Evolutionary conservation across 1,140 invertebrate species (phyloP), one percentile per base, ranked within the genome.

Genomic region (Lepidurus packardi): DNA sequence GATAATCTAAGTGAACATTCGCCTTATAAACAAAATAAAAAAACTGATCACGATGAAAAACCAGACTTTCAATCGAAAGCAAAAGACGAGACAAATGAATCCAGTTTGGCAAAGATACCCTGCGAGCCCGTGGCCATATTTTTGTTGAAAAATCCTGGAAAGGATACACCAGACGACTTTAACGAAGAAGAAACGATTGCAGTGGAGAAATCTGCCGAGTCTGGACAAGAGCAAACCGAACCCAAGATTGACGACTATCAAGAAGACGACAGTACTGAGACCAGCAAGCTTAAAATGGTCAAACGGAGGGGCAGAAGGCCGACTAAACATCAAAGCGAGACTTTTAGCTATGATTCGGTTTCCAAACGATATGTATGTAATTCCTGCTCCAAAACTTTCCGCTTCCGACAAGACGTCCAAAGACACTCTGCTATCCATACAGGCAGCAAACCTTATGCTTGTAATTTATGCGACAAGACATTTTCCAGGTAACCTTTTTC

Each of bases 371-470:
- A 74, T 44, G 73, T 43, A 1, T 78, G 78, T 34, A 78, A 73
- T 44, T 42, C 74, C 13, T 78, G 78, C 43, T 21, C 41, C 34
- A 78, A 78, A 42, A 44, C 78, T n/a, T 78, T 78, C 73, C 78
- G 75, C 11, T 73, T 75, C 73, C 74, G 75, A 25, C 74, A 78
- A 34, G 78, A 78, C 43, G 74, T 78, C 16, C 43, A 47, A n/a
- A 42, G 78, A 1, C 78, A 78, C 25, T 74, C 73, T 42, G 73
- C 65, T 21, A 90, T 90, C 45, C 91, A 92, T 84, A 89, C 88
- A 45, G 90, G 90, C 0, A 87, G 86, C 79, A 91, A 88, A 87
- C 90, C 90, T 13, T 91, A 88, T 82, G 88, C 88, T 53, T 92
- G 91, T 83, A 86, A 87, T 24, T 87, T 90, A 78, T 92, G 91